phyloP scores from a whole-genome alignment of 2,888 invertebrate genomes.

The Osedax fenrisi region DNA sequence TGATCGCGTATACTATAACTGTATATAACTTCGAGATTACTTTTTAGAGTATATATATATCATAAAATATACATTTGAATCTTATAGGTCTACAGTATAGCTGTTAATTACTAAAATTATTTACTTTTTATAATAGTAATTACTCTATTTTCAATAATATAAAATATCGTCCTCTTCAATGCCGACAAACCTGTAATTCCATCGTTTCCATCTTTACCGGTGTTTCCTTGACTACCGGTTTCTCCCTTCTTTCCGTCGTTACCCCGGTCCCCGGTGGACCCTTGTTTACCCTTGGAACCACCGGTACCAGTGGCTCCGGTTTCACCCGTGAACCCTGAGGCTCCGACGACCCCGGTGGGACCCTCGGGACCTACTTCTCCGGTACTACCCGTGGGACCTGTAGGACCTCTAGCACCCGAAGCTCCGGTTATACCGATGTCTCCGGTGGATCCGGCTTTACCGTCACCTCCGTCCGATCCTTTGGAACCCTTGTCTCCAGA shows the following conservation, averaged over 20 bases:
- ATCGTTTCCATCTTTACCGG: not conserved
- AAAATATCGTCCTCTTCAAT: too few relatives aligned
- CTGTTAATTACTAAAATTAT: too few relatives aligned
- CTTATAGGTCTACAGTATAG: too few relatives aligned
- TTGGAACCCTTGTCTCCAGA: not conserved
- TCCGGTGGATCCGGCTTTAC: constrained; percentile 18
- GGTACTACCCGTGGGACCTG: constrained; percentile 20
- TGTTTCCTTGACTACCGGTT: constrained; percentile 3
- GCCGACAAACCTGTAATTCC: not conserved
- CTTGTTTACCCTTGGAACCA: constrained; percentile 20
- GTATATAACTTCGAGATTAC: too few relatives aligned
- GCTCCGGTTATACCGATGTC: constrained; percentile 15
- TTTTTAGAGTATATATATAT: too few relatives aligned
- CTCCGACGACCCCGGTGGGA: constrained; percentile 15
- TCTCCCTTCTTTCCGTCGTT: constrained; percentile 13
- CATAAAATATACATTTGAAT: too few relatives aligned
- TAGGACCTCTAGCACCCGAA: not conserved
- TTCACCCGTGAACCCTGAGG: constrained; percentile 13
- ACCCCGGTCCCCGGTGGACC: constrained; percentile 25
- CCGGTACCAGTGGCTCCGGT: constrained; percentile 19
- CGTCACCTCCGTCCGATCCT: not conserved
- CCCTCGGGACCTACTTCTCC: constrained; percentile 21
- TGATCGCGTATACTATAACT: too few relatives aligned
- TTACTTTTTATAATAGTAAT: too few relatives aligned
- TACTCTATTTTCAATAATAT: too few relatives aligned